Evolutionary conservation across 2,888 invertebrate genomes (phyloP).

Genomic region (Pherbina coryleti): DNA sequence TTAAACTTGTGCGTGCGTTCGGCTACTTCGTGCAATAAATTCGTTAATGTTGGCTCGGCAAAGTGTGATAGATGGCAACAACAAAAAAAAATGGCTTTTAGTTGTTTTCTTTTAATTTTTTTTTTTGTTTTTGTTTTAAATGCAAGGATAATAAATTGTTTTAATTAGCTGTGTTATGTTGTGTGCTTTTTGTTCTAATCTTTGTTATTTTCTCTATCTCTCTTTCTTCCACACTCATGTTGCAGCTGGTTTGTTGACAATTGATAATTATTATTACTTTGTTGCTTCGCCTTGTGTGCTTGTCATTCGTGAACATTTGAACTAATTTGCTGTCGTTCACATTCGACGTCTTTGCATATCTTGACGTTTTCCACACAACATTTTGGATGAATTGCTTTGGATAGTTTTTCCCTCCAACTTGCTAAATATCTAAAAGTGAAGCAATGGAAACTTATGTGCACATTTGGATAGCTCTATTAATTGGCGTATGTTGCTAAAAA

Average conservation of each 20-base stretch:
- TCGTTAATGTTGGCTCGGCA: not conserved
- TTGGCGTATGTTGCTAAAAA: not conserved
- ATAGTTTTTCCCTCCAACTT: not conserved
- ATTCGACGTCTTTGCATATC: not conserved
- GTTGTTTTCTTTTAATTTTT: not conserved
- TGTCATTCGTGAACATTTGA: not conserved
- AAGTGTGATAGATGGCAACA: conserved; percentile 25
- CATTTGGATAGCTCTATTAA: not conserved
- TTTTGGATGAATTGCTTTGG: not conserved
- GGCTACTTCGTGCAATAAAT: not conserved
- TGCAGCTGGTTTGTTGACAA: conserved; percentile 21
- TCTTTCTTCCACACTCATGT: not conserved
- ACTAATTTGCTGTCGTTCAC: not conserved
- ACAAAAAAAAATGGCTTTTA: not conserved
- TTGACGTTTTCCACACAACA: not conserved
- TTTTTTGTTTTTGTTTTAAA: not conserved
- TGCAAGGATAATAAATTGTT: conserved; percentile 23
- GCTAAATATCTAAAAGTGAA: not conserved
- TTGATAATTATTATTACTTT: conserved; percentile 13
- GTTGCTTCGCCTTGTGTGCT: not conserved
- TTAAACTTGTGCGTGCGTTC: conserved; percentile 22
- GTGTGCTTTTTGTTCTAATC: not conserved
- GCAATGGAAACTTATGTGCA: not conserved
- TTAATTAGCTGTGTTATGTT: not conserved
- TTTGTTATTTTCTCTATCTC: not conserved